A percentile compares a stretch with the other conserved stretches of the same genome.
These are phyloP conservation scores for Lacerta bilineata DNA, from an alignment of 2,797 vertebrate genomes.

Conservation along the genomic window DNA sequence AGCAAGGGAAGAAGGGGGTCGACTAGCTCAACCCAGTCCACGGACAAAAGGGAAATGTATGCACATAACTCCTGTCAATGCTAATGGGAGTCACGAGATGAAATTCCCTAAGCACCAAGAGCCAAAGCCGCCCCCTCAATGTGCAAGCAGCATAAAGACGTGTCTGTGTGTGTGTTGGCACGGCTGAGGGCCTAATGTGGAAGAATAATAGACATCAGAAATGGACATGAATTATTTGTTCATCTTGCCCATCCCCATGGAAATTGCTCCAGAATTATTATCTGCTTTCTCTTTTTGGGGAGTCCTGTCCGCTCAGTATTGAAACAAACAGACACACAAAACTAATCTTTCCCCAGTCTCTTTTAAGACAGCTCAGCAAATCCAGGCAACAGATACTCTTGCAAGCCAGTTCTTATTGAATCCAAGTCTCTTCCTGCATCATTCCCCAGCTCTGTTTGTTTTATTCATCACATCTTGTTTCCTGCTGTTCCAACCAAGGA, in stretches of 20 bases:
- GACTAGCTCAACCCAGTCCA: background rate
- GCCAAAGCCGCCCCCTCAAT: conserved; percentile 61
- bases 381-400: background rate
- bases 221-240: conserved; percentile 64
- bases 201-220: conserved; percentile 63
- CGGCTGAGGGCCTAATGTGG: conserved; percentile 39
- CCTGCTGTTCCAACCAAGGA: background rate
- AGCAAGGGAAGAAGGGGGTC: background rate
- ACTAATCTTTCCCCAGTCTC: conserved; percentile 22
- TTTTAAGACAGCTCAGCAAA: conserved; percentile 17
- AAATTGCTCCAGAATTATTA: conserved; percentile 13
- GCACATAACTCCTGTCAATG: conserved; percentile 50
- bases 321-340: conserved; percentile 15
- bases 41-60: conserved; percentile 54
- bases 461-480: conserved; percentile 1
- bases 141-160: conserved; percentile 65
- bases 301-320: conserved; percentile 45
- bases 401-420: conserved; percentile 11
- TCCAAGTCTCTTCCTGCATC: background rate
- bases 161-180: conserved; percentile 67
- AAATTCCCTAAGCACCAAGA: conserved; percentile 40
- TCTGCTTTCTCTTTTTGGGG: conserved; percentile 16
- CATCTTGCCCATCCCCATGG: conserved; percentile 51
- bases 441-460: background rate
- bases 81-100: conserved; percentile 64